phyloP scores from a whole-genome alignment of 1,140 invertebrate genomes.

The Radopholus similis region DNA sequence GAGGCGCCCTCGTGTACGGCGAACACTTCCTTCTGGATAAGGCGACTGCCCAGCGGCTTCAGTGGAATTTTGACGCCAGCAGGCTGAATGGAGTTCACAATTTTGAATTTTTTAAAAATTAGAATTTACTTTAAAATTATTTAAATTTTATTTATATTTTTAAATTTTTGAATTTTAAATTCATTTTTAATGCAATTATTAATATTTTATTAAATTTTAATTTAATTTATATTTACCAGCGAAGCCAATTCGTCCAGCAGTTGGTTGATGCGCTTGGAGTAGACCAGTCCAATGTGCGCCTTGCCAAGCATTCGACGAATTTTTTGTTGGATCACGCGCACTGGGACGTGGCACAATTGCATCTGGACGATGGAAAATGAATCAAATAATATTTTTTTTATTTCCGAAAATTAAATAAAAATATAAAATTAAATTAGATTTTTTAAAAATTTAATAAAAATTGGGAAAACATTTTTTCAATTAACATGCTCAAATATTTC shows the following conservation, averaged over 20 bases:
- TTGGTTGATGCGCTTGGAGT: slow-evolving; percentile 94
- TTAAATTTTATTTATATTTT: neutral
- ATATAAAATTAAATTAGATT: neutral
- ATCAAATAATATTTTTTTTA: slow-evolving; percentile 62
- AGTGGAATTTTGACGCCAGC: slow-evolving; percentile 71
- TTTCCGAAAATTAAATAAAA: slow-evolving; percentile 1
- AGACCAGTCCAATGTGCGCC: slow-evolving; percentile 93
- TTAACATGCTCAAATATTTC: too few relatives aligned
- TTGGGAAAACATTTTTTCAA: too few relatives aligned
- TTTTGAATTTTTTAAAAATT: neutral
- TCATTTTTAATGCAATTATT: slow-evolving; percentile 11
- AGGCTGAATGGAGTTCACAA: too few relatives aligned
- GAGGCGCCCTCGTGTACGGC: slow-evolving; percentile 90
- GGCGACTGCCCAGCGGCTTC: slow-evolving; percentile 76
- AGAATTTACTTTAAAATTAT: neutral
- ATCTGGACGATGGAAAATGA: slow-evolving; percentile 18
- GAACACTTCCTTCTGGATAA: slow-evolving; percentile 92
- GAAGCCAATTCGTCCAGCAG: slow-evolving; percentile 80
- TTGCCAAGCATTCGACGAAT: slow-evolving; percentile 44
- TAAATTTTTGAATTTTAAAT: neutral
- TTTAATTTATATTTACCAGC: slow-evolving; percentile 65
- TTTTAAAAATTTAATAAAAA: neutral
- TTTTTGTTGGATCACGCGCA: slow-evolving; percentile 28
- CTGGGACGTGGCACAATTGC: slow-evolving; percentile 25
- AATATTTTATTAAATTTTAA: slow-evolving; percentile 58